Percentiles rank a stretch among this genome's conserved stretches.
Evolutionary conservation across 1,140 invertebrate genomes (phyloP).

Genomic region (Acromyrmex charruanus): DNA sequence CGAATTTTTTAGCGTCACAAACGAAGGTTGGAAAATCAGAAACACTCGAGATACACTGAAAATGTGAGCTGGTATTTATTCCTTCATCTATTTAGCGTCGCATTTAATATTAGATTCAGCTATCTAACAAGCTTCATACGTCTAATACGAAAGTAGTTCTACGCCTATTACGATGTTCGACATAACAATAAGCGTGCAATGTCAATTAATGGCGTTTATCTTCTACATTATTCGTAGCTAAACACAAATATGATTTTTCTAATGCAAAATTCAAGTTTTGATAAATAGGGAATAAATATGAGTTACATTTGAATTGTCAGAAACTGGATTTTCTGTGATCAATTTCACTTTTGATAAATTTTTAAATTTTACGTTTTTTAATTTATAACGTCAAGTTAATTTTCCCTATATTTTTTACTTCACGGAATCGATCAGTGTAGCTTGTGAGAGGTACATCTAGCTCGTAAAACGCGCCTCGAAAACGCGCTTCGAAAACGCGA

Average conservation of each 20-base stretch:
- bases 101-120: not conserved
- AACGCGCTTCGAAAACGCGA: not conserved
- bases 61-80: not conserved
- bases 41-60: not conserved
- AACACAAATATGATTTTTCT: not conserved
- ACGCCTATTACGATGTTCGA: not conserved
- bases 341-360: not conserved
- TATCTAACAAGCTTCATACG: slow-evolving; percentile 12
- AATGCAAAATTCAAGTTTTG: not conserved
- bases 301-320: not conserved
- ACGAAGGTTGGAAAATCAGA: not conserved
- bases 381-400: not conserved
- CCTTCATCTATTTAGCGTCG: not conserved
- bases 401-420: not conserved
- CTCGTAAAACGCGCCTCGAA: not conserved
- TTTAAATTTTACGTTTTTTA: not conserved
- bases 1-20: slow-evolving; percentile 18
- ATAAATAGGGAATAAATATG: not conserved
- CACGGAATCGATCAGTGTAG: not conserved
- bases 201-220: not conserved
- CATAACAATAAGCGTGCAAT: not conserved
- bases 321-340: not conserved
- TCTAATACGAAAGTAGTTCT: not conserved
- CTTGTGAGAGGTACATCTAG: not conserved
- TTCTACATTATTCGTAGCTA: not conserved